Base-by-base conservation (phyloP, 2,113 vertebrate genomes). In the Sporophila hypoxantha region DNA sequence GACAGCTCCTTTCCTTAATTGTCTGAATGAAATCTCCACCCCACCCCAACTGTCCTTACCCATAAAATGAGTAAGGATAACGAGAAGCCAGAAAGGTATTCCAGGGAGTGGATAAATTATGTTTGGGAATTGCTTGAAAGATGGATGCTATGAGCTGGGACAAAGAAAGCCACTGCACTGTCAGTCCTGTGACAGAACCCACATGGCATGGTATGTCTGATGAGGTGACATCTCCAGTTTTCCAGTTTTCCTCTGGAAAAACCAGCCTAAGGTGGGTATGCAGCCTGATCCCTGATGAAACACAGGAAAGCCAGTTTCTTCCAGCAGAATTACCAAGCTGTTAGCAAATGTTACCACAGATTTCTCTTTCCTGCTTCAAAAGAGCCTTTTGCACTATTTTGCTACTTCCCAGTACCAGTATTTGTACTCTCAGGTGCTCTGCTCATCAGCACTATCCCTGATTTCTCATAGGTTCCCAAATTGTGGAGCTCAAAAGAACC, bases 381-480 rank as follows among this genome's bases (percentile, higher is more conserved):
- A 88, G 59, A 66, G 67, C 39, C 47, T 71, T 85, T 8, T 82
- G 20, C 55, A 41, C 55, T 62, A 32, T 56, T 73, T 34, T 34
- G 16, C 88, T 21, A 2, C 70, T 73, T 53, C 22, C 52, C 37
- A 4, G 62, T 17, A 27, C 6, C 64, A 62, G 75, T 41, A 73
- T 60, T 79, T 88, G 80, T 69, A 62, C 76, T 39, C 53, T 81
- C 85, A 92, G 89, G 76, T 79, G 85, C 80, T 85, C 66, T 52
- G 82, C 81, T 92, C 77, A 50, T 92, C 92, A 91, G 89, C 85
- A 87, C 42, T 9, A 62, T 44, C 71, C 39, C 12, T 70, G 50
- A 83, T 92, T 88, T 84, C 94, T 92, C 77, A 84, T 76, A 78
- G 91, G 90, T 82, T 94, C 80, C 41, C 77, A 92, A 88, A 92